These are phyloP conservation scores for Aegypius monachus DNA, from an alignment of 2,113 vertebrate species.

Conservation along the genomic window DNA sequence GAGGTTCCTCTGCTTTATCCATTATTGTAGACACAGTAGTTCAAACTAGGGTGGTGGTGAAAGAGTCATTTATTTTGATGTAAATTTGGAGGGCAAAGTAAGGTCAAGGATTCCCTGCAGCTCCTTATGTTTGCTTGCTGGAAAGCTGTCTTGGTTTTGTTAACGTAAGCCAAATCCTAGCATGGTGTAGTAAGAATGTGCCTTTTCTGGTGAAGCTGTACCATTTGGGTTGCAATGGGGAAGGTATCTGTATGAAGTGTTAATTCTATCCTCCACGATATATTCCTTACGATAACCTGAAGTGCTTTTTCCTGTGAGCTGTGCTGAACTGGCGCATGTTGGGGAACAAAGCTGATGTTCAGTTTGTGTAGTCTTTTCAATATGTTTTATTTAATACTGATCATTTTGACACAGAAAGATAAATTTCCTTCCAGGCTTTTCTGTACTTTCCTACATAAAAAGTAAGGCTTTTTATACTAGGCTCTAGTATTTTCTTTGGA, in stretches of 20 bases:
- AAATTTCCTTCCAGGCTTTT: neutral
- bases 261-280: neutral
- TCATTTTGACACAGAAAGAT: neutral
- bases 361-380: neutral
- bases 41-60: neutral
- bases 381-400: neutral
- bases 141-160: neutral
- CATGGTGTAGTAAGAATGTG: neutral
- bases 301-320: neutral
- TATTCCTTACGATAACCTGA: neutral
- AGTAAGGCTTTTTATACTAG: neutral
- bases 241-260: neutral
- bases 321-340: neutral
- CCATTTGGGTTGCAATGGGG: too few species aligned
- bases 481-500: neutral
- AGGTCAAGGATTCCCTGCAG: neutral
- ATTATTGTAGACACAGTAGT: neutral
- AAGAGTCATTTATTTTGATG: neutral
- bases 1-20: neutral
- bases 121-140: neutral
- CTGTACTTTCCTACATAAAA: neutral
- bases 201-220: neutral
- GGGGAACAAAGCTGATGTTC: neutral
- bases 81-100: neutral
- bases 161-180: rapidly evolving